Evolutionary conservation across 2,797 vertebrate genomes (phyloP).

Genomic region (Eidolon dupreanum): DNA sequence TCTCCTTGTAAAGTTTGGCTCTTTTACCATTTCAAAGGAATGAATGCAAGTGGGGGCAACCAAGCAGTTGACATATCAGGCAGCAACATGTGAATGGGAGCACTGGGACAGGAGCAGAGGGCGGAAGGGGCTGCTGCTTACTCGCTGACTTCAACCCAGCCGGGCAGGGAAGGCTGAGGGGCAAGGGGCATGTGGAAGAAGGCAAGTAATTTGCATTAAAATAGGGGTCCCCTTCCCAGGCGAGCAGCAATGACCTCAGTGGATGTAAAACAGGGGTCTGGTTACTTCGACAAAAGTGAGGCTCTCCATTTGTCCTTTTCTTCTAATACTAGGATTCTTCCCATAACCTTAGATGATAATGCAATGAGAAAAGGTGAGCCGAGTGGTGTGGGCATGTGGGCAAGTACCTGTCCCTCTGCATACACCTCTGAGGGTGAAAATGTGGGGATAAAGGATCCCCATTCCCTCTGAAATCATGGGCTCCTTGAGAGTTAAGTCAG

Average conservation of each 20-base stretch:
- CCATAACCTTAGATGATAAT: background rate
- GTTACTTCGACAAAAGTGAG: conserved; percentile 34
- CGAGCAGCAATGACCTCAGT: background rate
- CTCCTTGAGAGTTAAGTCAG: conserved; percentile 48
- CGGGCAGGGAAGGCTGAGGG: background rate
- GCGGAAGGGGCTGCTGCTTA: no score
- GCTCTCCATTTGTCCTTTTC: background rate
- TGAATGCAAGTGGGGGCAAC: background rate
- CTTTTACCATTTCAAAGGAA: background rate
- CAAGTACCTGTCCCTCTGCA: background rate
- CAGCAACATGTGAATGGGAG: background rate
- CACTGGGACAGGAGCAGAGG: background rate
- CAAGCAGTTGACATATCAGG: background rate
- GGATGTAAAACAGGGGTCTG: conserved; percentile 34
- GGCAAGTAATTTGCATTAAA: conserved; percentile 65
- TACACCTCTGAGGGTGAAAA: background rate
- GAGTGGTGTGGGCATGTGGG: background rate
- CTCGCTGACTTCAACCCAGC: no score
- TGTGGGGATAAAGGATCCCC: accelerated
- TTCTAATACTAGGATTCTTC: background rate
- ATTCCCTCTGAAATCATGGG: background rate
- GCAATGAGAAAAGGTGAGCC: background rate
- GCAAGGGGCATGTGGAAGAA: background rate
- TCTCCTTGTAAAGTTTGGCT: background rate
- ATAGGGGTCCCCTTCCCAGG: conserved; percentile 25